Evolutionary conservation across 2,797 vertebrate species (phyloP), one percentile per base, ranked within the genome.

Genomic region (Phoxinus dragarum): DNA sequence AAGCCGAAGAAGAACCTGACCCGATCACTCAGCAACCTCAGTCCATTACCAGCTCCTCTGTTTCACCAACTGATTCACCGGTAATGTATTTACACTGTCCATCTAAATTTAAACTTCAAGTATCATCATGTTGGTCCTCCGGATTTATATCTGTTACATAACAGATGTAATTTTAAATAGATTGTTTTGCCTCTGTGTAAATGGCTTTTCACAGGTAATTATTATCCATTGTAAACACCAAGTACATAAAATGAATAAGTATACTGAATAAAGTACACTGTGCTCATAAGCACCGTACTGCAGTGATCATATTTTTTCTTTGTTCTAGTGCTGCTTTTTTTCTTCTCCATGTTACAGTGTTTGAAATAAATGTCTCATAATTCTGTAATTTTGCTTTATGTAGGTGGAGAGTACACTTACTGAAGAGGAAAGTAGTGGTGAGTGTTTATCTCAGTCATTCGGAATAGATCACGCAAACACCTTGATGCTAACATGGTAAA

Each of bases 11-110:
- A 59, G 82, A 84, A 34, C 64, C 87, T 38, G 86, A 93, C 77
- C 86, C 90, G 9, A 82, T 95, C 54, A 94, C 92, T 23, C 80
- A 93, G 86, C 95, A 96, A 87, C 94, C 94, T 1, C 91, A 92
- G 90, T 93, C 87, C 68, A 52, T 89, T 86, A 87, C 88, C 36
- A 73, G 80, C 56, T 71, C 85, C 38, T 5, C 73, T 4, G 73
- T 73, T 16, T 54, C 89, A 34, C 80, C 86, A 54, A 89, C 85
- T 67, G n/a, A 66, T 87, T 91, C 91, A 77, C 93, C 92, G 85
- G 95, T 95, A 91, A 90, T 40, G 17, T 31, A 49, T 69, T 56
- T 38, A 16, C 38, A 64, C 74, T 78, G n/a, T 69, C 47, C 44
- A 42, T 38, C n/a, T 47, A 76, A 9, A 61, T 56, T 49, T 34